A percentile compares a stretch with the other conserved stretches of the same genome.
Evolutionary conservation across 23 tunicate species (phyloP).

Genomic region (Corella eumyota): DNA sequence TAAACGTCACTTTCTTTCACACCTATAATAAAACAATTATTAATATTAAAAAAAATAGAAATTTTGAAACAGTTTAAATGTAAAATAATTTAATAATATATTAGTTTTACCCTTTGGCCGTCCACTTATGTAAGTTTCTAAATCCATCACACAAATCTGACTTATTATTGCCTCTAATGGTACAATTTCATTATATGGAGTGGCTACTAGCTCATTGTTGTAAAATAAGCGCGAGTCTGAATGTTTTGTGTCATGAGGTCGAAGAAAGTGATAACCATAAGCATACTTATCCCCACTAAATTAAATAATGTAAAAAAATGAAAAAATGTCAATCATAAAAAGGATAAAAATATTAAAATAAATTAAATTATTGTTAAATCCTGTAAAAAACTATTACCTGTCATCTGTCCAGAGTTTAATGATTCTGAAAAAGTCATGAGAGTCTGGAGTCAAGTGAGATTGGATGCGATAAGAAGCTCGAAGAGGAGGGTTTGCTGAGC

Average conservation of each 20-base stretch:
- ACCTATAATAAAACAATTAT: constrained; percentile 21
- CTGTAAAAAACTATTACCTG: constrained; percentile 38
- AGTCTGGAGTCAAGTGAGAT: constrained; percentile 46
- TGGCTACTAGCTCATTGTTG: constrained; percentile 71
- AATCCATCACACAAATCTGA: constrained; percentile 58
- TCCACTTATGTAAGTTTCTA: constrained; percentile 56
- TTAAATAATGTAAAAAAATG: neutral
- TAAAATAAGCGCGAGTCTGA: constrained; percentile 43
- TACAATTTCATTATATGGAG: constrained; percentile 75
- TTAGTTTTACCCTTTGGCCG: constrained; percentile 65
- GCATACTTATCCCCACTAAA: constrained; percentile 87
- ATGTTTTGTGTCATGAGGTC: constrained; percentile 82
- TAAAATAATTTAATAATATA: no score
- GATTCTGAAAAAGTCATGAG: constrained; percentile 59
- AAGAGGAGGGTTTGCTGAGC: constrained; percentile 29
- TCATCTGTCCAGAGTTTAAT: constrained; percentile 93
- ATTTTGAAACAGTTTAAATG: no score
- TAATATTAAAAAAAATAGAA: no score
- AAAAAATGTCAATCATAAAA: neutral
- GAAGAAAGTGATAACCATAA: constrained; percentile 65
- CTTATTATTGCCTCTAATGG: constrained; percentile 85
- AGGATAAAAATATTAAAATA: neutral
- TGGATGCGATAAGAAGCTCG: constrained; percentile 61
- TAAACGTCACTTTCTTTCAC: constrained; percentile 44
- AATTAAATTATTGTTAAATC: neutral